These are phyloP conservation scores for Spongilla lacustris DNA, from an alignment of 37 sponge, comb jelly and placozoan species.

Conservation along the genomic window DNA sequence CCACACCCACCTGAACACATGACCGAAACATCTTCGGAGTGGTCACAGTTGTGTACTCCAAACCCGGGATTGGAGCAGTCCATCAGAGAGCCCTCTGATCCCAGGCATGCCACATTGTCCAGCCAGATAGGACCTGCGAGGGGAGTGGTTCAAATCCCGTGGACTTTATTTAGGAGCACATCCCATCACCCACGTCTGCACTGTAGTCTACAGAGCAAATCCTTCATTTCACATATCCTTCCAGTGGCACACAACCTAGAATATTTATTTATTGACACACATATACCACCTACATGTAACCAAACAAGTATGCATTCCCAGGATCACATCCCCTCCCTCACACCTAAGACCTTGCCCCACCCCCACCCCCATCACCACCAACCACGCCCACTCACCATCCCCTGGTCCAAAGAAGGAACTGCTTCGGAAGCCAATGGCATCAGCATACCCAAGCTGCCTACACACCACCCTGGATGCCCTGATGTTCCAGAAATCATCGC, in stretches of 20 bases:
- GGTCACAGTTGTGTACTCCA: conserved; percentile 55
- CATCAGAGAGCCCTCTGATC: conserved; percentile 44
- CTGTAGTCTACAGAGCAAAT: no score
- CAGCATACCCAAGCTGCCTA: conserved; percentile 49
- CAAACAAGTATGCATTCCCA: no score
- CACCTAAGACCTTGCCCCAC: no score
- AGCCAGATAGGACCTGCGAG: conserved; percentile 43
- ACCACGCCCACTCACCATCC: background rate
- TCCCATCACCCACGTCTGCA: no score
- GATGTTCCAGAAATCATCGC: conserved; percentile 74
- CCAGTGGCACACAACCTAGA: no score
- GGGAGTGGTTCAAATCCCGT: background rate
- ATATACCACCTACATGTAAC: no score
- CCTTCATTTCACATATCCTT: no score
- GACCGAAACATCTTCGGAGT: conserved; percentile 63
- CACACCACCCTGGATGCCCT: conserved; percentile 70
- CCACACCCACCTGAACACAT: conserved; percentile 30
- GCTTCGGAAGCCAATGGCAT: conserved; percentile 7
- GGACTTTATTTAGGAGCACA: no score
- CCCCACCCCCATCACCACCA: no score
- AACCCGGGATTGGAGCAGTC: conserved; percentile 32
- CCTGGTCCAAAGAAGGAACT: conserved; percentile 33
- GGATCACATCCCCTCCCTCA: no score
- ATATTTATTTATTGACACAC: no score
- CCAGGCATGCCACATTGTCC: conserved; percentile 57